Evolutionary conservation across 2,113 vertebrate species (phyloP), one percentile per base, ranked within the genome.

Genomic region (Rhinolophus sinicus): DNA sequence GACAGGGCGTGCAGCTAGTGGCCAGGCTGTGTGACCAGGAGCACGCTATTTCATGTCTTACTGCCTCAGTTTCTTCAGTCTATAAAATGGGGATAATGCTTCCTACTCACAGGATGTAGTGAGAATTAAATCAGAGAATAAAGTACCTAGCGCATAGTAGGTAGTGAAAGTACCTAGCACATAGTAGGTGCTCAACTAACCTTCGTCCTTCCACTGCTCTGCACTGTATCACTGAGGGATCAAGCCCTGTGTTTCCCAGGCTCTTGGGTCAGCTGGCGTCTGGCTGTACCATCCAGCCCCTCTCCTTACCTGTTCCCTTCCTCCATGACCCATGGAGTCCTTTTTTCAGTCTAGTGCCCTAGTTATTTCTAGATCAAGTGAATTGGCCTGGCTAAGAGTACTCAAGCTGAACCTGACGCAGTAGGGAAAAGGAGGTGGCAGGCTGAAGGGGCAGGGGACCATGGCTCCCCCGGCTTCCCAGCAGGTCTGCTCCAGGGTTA

Each of bases 161-260:
- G 85, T 56, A n/a, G 50, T 22, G 35, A 58, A 21, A 30, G 8
- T 21, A 44, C 9, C 60, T 28, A 54, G 35, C 60, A 44, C 35
- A 62, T 6, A 50, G 28, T 14, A 77, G 91, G 85, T 56, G 12
- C 35, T 56, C 47, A 81, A 3, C n/a, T 8, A 47, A 28, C 7
- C 8, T 4, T 3, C 13, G 12, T 58, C 50, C 33, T 22, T 19
- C 40, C 0, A 4, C 19, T 11, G 11, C 19, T 60, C 64, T 18
- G 35, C 16, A 13, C 38, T 3, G 2, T 13, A 10, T 35, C 11
- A 6, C 35, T 0, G 56, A 19, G 21, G 5, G 56, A 44, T 56
- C 0, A 1, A 21, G 47, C 9, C 47, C 35, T 1, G 2, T 0
- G 30, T 13, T n/a, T 73, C 76, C 26, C 2, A 0, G 30, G 56